Evolutionary conservation across 2,888 invertebrate genomes (phyloP).

Genomic region (Spodoptera exigua): DNA sequence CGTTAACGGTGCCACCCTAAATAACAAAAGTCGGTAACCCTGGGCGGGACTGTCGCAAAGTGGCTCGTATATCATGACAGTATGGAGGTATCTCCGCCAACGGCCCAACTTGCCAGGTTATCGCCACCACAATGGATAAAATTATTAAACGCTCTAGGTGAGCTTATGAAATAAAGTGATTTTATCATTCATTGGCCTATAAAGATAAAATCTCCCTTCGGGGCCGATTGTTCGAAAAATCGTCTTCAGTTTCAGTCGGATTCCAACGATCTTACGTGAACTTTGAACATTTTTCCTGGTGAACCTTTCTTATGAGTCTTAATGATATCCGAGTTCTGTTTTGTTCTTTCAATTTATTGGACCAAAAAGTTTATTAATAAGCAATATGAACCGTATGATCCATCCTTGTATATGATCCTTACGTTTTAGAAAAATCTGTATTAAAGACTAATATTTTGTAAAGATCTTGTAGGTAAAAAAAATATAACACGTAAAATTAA

Average conservation of each 20-base stretch:
- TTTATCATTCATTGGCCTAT: conserved; percentile 44
- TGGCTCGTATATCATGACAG: conserved; percentile 62
- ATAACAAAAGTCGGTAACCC: conserved; percentile 48
- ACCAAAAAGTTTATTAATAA: background rate
- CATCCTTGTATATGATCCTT: too few relatives aligned
- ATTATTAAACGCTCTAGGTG: conserved; percentile 59
- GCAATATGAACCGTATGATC: too few relatives aligned
- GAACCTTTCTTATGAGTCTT: conserved; percentile 29
- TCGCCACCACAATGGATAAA: conserved; percentile 59
- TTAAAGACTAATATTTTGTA: too few relatives aligned
- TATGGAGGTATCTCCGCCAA: conserved; percentile 60
- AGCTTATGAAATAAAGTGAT: conserved; percentile 51
- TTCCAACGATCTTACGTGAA: conserved; percentile 23
- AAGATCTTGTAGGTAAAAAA: too few relatives aligned
- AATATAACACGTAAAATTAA: too few relatives aligned
- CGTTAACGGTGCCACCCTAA: conserved; percentile 35
- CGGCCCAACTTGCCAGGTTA: conserved; percentile 60
- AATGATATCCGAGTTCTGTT: conserved; percentile 43
- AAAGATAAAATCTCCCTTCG: conserved; percentile 43
- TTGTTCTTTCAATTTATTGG: conserved; percentile 23
- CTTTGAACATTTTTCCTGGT: conserved; percentile 47
- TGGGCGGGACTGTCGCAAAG: conserved; percentile 59
- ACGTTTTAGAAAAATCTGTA: too few relatives aligned
- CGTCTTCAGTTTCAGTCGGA: conserved; percentile 6
- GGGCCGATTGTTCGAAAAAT: conserved; percentile 42